A percentile compares a stretch with the other conserved stretches of the same genome.
phyloP scores from a whole-genome alignment of 2,113 vertebrate species.

The Cyphomyrus discorhynchus region DNA sequence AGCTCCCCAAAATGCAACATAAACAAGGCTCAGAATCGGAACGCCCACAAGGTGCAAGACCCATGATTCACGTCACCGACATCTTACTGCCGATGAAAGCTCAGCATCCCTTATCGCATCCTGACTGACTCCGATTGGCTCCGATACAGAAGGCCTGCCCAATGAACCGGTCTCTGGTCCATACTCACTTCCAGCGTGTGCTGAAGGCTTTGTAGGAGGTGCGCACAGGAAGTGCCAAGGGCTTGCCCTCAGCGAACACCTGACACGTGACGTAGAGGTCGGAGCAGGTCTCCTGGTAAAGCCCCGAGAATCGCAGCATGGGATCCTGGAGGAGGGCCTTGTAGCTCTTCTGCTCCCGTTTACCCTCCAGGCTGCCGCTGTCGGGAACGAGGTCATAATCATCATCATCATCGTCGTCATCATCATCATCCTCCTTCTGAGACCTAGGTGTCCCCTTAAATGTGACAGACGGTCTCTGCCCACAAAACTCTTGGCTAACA shows the following conservation, averaged over 20 bases:
- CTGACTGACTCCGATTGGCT: background rate
- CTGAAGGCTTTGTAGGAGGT: slow-evolving; percentile 98
- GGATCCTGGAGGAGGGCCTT: slow-evolving; percentile 87
- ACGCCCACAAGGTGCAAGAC: background rate
- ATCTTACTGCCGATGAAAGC: background rate
- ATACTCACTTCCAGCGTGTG: slow-evolving; percentile 96
- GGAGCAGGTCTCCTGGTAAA: slow-evolving; percentile 93
- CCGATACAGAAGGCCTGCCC: background rate
- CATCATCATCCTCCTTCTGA: background rate
- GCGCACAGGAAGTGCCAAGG: slow-evolving; percentile 85
- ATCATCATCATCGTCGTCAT: background rate
- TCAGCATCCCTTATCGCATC: background rate
- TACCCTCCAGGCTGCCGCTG: slow-evolving; percentile 95
- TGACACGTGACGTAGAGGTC: slow-evolving; percentile 95
- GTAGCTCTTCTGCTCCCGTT: slow-evolving; percentile 92
- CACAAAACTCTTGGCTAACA: background rate
- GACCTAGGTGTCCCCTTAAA: background rate
- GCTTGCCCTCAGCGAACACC: slow-evolving; percentile 95
- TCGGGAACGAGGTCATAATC: background rate
- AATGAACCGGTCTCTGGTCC: background rate
- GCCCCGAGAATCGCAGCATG: slow-evolving; percentile 89
- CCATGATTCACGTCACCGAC: background rate
- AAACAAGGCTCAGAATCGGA: background rate
- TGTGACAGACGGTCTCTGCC: background rate
- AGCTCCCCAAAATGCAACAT: background rate